A percentile compares a stretch with the other conserved stretches of the same genome.
Evolutionary conservation across 2,113 vertebrate genomes (phyloP).

Genomic region (Colistium nudipinnis): DNA sequence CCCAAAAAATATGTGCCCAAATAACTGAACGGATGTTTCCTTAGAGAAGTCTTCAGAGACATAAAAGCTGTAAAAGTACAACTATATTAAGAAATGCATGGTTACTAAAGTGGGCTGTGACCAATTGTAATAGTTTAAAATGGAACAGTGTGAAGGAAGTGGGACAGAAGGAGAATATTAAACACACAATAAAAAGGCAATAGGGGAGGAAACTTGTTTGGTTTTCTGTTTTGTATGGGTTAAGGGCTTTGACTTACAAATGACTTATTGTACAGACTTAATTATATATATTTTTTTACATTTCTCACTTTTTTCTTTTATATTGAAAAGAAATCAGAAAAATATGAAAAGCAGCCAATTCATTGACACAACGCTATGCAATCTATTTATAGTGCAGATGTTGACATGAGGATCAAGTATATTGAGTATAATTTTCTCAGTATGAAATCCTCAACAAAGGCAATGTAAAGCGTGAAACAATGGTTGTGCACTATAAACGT

Average conservation of each 20-base stretch:
- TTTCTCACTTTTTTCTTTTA: background rate
- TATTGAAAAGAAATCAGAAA: too few species aligned
- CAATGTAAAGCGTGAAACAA: background rate
- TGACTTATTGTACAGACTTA: background rate
- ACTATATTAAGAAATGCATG: constrained; percentile 31
- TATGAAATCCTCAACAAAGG: background rate
- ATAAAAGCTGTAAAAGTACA: background rate
- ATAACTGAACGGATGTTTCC: too few species aligned
- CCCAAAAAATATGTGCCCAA: too few species aligned
- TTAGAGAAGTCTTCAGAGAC: background rate
- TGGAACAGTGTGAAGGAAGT: background rate
- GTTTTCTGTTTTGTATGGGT: background rate
- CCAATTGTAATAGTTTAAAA: background rate
- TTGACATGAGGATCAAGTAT: too few species aligned
- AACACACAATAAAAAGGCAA: background rate
- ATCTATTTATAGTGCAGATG: too few species aligned
- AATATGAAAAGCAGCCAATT: too few species aligned
- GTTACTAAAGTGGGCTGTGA: constrained; percentile 2
- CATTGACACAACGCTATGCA: too few species aligned
- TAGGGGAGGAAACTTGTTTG: background rate
- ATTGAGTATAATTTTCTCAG: background rate
- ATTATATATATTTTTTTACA: background rate
- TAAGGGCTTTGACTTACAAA: background rate
- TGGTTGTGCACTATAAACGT: background rate
- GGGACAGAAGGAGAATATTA: background rate